phyloP scores from a whole-genome alignment of 2,888 invertebrate genomes.

The Tetheella fluctuosa region DNA sequence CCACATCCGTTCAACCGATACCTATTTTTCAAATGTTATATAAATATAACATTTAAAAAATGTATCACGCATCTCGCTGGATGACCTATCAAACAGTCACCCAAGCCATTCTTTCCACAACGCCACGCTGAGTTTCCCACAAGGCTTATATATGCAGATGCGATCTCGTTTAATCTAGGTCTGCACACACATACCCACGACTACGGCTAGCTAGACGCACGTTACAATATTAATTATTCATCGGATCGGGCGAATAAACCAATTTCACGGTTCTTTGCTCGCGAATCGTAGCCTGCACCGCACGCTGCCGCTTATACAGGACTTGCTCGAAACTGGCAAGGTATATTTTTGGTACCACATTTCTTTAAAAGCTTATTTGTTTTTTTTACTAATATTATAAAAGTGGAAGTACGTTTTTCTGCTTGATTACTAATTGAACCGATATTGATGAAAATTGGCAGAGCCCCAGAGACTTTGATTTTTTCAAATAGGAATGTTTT shows the following conservation, averaged over 20 bases:
- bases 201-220: constrained; percentile 49
- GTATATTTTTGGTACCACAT: not conserved
- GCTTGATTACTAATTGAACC: no score
- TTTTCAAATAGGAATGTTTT: no score
- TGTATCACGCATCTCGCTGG: no score
- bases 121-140: constrained; percentile 55
- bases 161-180: constrained; percentile 63
- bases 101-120: constrained; percentile 21
- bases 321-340: constrained; percentile 21
- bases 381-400: no score
- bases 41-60: no score
- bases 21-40: no score
- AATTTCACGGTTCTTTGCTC: constrained; percentile 84
- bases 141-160: constrained; percentile 70
- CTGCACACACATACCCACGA: constrained; percentile 37
- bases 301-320: constrained; percentile 58
- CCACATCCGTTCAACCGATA: no score
- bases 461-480: no score
- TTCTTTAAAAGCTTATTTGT: not conserved
- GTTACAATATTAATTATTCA: constrained; percentile 84
- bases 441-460: no score
- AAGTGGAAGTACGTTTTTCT: no score
- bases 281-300: constrained; percentile 62
- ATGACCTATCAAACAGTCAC: no score
- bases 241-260: constrained; percentile 83